Percentiles rank a stretch among this genome's conserved stretches.
phyloP scores from a whole-genome alignment of 2,113 vertebrate species.

The Chaetura pelagica region DNA sequence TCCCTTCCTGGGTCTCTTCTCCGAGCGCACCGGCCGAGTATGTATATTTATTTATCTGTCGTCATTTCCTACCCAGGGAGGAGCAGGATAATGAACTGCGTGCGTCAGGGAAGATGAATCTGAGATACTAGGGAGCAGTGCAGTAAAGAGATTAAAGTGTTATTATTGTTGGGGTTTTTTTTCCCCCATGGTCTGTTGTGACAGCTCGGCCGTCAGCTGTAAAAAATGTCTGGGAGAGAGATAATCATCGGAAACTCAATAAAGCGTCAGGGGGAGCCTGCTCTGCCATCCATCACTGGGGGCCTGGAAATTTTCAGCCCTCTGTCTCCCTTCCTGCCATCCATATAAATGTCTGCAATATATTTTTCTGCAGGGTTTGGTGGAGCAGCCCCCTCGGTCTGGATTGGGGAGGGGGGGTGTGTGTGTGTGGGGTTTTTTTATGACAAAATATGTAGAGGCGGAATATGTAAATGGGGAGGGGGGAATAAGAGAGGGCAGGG shows the following conservation, averaged over 20 bases:
- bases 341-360: constrained; percentile 99
- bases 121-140: constrained; percentile 85
- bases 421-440: not conserved
- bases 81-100: constrained; percentile 82
- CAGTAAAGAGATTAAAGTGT: constrained; percentile 88
- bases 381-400: constrained; percentile 64
- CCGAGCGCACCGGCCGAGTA: constrained; percentile 35
- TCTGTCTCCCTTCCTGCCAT: constrained; percentile 92
- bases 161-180: constrained; percentile 80
- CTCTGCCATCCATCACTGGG: constrained; percentile 92
- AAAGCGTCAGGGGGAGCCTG: constrained; percentile 94
- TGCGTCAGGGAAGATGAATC: constrained; percentile 89
- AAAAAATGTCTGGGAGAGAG: constrained; percentile 92
- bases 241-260: constrained; percentile 99
- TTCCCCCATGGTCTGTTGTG: constrained; percentile 81
- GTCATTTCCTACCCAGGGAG: constrained; percentile 84
- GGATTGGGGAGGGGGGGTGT: not conserved
- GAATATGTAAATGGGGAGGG: constrained; percentile 79
- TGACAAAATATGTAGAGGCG: constrained; percentile 80
- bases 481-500: not conserved
- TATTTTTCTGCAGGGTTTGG: constrained; percentile 77
- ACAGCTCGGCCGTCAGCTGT: constrained; percentile 89
- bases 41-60: constrained; percentile 78
- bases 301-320: constrained; percentile 92
- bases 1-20: constrained; percentile 55